Conservation (phyloP, 2,888 invertebrate species). For the Nasonovia ribisnigri region DNA sequence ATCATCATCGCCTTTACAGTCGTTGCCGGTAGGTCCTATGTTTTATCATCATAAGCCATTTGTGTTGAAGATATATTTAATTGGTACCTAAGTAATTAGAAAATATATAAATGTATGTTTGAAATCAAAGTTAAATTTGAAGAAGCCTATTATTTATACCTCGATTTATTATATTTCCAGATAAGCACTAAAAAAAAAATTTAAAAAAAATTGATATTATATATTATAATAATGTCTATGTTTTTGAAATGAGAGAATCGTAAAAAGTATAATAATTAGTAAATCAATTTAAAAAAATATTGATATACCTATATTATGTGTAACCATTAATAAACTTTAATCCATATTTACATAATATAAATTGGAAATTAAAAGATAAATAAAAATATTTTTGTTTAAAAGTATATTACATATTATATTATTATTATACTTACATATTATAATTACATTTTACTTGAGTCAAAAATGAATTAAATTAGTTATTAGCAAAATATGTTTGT, state of each 20-base stretch:
- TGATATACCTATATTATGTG: background rate
- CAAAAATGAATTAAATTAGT: background rate
- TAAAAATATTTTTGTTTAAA: background rate
- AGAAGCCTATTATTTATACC: no score
- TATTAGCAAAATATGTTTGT: background rate
- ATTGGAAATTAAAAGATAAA: background rate
- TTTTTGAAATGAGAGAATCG: background rate
- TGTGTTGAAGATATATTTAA: no score
- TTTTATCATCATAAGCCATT: no score
- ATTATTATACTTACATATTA: background rate
- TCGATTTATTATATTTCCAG: background rate
- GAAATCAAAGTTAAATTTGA: no score
- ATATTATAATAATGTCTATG: background rate
- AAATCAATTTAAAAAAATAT: background rate
- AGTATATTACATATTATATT: background rate
- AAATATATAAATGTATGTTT: no score
- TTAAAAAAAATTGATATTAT: background rate
- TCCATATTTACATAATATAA: background rate
- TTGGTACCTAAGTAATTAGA: no score
- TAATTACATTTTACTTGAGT: background rate
- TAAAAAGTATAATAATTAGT: background rate
- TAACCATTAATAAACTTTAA: background rate
- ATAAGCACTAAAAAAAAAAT: background rate
- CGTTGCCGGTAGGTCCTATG: no score
- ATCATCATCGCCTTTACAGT: no score